Percentiles rank a stretch among this genome's conserved stretches.
phyloP scores from a whole-genome alignment of 2,888 invertebrate species.

The Coenonympha glycerion region DNA sequence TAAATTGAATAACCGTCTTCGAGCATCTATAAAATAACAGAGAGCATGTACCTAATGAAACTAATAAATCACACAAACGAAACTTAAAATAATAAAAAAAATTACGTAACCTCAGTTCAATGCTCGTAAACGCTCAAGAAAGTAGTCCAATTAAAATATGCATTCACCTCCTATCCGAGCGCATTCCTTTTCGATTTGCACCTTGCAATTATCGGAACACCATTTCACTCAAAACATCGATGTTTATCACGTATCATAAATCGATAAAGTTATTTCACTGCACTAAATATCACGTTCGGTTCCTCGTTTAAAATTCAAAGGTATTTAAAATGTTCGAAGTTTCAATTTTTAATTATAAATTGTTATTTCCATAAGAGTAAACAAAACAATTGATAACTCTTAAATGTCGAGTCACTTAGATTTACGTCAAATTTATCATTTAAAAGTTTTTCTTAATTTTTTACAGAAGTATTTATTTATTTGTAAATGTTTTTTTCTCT shows the following conservation, averaged over 20 bases:
- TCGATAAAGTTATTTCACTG: neutral
- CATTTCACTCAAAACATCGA: conserved; percentile 17
- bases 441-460: neutral
- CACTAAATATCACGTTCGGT: conserved; percentile 3
- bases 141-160: conserved; percentile 27
- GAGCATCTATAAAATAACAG: no score
- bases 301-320: neutral
- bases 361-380: no score
- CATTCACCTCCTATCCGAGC: conserved; percentile 29
- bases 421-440: neutral
- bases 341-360: no score
- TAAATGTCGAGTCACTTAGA: neutral
- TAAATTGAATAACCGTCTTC: no score
- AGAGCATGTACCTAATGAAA: no score
- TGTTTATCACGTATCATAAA: neutral
- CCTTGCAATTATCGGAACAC: conserved; percentile 21
- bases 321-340: no score
- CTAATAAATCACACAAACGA: conserved; percentile 20
- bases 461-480: neutral
- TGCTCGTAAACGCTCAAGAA: conserved; percentile 24
- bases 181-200: conserved; percentile 26
- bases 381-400: no score
- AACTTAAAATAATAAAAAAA: conserved; percentile 20
- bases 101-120: conserved; percentile 16
- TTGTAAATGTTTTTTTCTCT: neutral